phyloP scores from a whole-genome alignment of 2,797 vertebrate genomes.

The Cynopterus sphinx region DNA sequence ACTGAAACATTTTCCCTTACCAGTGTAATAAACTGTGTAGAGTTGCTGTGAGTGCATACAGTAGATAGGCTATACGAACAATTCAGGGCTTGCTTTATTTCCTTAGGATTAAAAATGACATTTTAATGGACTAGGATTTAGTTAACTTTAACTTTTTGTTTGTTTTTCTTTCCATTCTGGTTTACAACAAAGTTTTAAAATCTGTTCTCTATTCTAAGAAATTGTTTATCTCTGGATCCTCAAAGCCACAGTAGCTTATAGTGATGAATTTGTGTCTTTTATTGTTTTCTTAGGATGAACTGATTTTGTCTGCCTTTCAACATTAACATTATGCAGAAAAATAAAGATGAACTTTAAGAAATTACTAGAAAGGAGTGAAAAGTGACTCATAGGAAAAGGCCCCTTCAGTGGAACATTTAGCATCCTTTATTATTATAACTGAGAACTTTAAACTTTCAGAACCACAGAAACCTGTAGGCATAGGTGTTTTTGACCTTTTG shows the following conservation, averaged over 20 bases:
- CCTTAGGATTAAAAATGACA: not conserved
- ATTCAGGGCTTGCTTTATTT: not conserved
- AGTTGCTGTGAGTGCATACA: not conserved
- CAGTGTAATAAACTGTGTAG: not conserved
- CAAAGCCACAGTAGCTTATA: not conserved
- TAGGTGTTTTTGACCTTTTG: not conserved
- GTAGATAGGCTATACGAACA: not conserved
- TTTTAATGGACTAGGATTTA: not conserved
- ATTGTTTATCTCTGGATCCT: not conserved
- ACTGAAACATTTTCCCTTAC: not conserved
- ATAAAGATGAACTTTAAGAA: not conserved
- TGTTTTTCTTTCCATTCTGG: not conserved
- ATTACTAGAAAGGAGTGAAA: not conserved
- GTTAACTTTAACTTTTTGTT: not conserved
- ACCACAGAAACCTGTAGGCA: not conserved
- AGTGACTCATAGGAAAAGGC: not conserved
- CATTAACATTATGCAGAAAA: not conserved
- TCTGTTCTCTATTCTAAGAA: not conserved
- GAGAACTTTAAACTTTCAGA: not conserved
- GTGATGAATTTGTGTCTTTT: not conserved
- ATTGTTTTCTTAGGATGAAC: not conserved
- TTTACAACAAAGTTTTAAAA: constrained; percentile 37
- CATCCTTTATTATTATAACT: not conserved
- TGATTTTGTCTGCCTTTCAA: not conserved
- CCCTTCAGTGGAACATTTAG: not conserved